Evolutionary conservation across 2,888 invertebrate genomes (phyloP).

Genomic region (Polymixis flavicincta): DNA sequence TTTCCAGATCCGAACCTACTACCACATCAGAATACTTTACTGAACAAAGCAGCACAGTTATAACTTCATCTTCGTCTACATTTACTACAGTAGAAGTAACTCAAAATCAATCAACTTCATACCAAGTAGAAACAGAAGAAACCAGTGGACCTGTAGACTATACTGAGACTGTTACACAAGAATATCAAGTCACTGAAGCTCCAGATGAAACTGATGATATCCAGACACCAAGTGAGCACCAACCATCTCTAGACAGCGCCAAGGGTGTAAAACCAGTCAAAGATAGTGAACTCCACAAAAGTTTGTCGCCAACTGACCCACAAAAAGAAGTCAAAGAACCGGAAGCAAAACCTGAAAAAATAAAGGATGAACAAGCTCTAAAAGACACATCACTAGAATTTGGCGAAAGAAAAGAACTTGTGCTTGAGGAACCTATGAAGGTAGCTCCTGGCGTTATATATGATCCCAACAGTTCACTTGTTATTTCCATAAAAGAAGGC

Average conservation of each 20-base stretch:
- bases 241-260: slow-evolving; percentile 29
- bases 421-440: slow-evolving; percentile 83
- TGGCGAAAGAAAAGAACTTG: slow-evolving; percentile 19
- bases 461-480: slow-evolving; percentile 93
- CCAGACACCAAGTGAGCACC: slow-evolving; percentile 25
- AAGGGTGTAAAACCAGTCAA: slow-evolving; percentile 14
- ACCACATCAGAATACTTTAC: slow-evolving; percentile 69
- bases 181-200: slow-evolving; percentile 70
- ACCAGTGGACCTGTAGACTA: slow-evolving; percentile 63
- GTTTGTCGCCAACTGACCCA: slow-evolving; percentile 12
- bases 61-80: slow-evolving; percentile 79
- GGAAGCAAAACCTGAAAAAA: slow-evolving; percentile 21
- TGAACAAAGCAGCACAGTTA: slow-evolving; percentile 78
- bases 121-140: slow-evolving; percentile 77
- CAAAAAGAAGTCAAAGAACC: slow-evolving; percentile 8
- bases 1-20: slow-evolving; percentile 76
- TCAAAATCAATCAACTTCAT: slow-evolving; percentile 80
- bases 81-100: slow-evolving; percentile 81
- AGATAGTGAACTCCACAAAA: slow-evolving; percentile 19
- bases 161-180: slow-evolving; percentile 68
- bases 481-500: slow-evolving; percentile 92
- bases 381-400: slow-evolving; percentile 39
- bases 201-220: slow-evolving; percentile 74
- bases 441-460: slow-evolving; percentile 93
- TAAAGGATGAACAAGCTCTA: slow-evolving; percentile 10